Base-by-base conservation (phyloP, 2,113 vertebrate genomes). In the Larimichthys polyactis region DNA sequence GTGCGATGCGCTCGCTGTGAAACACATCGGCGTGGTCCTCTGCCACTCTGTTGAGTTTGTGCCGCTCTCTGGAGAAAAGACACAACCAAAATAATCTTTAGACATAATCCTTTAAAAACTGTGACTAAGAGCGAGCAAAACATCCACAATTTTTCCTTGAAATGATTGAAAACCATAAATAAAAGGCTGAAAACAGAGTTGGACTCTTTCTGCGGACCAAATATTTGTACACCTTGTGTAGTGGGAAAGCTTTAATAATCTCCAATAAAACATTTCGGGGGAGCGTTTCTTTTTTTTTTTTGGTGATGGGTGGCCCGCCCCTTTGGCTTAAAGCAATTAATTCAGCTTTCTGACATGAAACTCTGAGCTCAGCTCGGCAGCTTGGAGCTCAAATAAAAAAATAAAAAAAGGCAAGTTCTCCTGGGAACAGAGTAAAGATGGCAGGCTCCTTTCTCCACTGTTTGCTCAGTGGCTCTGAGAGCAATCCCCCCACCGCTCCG, bases 381-480 rank as follows among this genome's bases (percentile, higher is more conserved):
- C 97, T 97, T 97, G 96, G 96, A 96, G 96, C 96, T 87, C 95
- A 96, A 96, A 96, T 96, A 96, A 96, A 97, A 97, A 97, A 90
- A 83, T 46, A 76, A 77, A 81, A 64, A 96, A 97, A 97, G 96
- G 85, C 96, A 94, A 96, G 96, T 97, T 97, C 97, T 97, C 97
- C 95, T 94, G 97, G 97, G 97, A 97, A 96, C 96, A 95, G 96
- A 92, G 87, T 91, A 95, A 88, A 88, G 96, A 96, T 96, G 95
- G 96, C 94, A 94, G 93, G 94, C 95, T 97, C 96, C 96, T 97
- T 89, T 86, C 96, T 95, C 95, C 95, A 96, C 96, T 98, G 97
- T 98, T 98, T 98, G 96, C 97, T 97, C 95, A 96, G 93, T 95
- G 96, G 96, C 96, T 96, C 96, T 96, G 95, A 94, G 96, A 96